Evolutionary conservation across 1,140 invertebrate species (phyloP).

Genomic region (Heterodera schachtii): DNA sequence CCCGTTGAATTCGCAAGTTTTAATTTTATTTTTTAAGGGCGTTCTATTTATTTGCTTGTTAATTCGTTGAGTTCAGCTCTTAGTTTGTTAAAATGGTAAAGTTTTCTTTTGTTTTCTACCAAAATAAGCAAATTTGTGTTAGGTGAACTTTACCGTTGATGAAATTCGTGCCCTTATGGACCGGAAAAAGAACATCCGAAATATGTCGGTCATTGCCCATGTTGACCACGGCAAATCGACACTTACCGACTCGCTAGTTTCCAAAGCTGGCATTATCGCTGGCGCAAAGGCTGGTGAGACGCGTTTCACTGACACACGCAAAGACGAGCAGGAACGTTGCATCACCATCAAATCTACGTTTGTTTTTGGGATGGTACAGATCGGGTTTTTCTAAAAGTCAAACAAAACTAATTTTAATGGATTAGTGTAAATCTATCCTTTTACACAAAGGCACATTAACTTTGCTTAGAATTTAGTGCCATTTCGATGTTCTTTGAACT

Average conservation of each 20-base stretch:
- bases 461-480: conserved; percentile 73
- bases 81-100: too few relatives aligned
- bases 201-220: conserved; percentile 99
- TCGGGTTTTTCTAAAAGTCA: too few relatives aligned
- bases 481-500: conserved; percentile 98
- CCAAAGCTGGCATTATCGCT: conserved; percentile 99
- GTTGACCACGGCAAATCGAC: conserved; percentile 99
- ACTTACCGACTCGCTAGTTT: conserved; percentile 96
- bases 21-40: too few relatives aligned
- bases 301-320: conserved; percentile 96
- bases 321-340: conserved; percentile 98
- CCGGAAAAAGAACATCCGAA: conserved; percentile 97
- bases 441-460: not conserved
- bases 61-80: too few relatives aligned
- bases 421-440: too few relatives aligned
- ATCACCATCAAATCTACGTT: conserved; percentile 99
- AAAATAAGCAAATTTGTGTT: not conserved
- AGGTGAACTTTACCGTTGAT: conserved; percentile 99
- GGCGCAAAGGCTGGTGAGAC: conserved; percentile 96
- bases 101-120: too few relatives aligned
- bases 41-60: too few relatives aligned
- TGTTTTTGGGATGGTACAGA: conserved; percentile 67
- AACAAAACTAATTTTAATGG: too few relatives aligned
- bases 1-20: too few relatives aligned
- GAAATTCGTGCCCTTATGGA: conserved; percentile 99